Evolutionary conservation across 92 coral and sea anemone genomes (phyloP), one percentile per base, ranked within the genome.

Genomic region (Galaxea fascicularis): DNA sequence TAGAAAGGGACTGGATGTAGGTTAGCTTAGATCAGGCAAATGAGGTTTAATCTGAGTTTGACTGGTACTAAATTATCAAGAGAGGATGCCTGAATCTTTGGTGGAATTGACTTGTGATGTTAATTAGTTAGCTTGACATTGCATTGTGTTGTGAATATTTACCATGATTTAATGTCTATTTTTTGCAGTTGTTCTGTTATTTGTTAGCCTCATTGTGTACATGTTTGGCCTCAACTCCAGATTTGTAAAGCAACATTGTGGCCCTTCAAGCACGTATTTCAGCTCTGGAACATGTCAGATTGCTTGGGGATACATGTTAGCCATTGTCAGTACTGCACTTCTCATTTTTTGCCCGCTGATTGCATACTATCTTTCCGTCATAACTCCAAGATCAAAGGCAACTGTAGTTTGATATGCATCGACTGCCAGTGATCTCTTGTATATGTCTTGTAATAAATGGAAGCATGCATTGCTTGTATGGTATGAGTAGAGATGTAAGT

Each of bases 281-380:
- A 77, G 83, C 70, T 87, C 95, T 14, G 98, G 92, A 18, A 65
- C 80, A 10, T 94, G 98, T 69, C 78, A 89, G 46, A 87, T 94
- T 30, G 95, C 98, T 28, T 94, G 98, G 98, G 98, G 95, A 26
- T 89, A 92, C 84, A 82, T 89, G 12, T 85, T 94, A 59, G 95
- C 98, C 10, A 91, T 91, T 35, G 74, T 93, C 74, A 91, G 87
- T 30, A 84, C 90, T 45, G 93, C 83, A 0, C 86, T 92, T 46
- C 91, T 94, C 16, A 76, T 94, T 58, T 91, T 94, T 84, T 94
- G 98, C 64, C 98, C 98, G 39, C 65, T 94, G 35, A 71, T 94
- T 70, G 98, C 95, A 11, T 65, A 87, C 82, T 92, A 94, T 62
- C 88, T 94, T 28, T 82, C 83, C 65, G 68, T 83, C 49, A 66